Conservation (phyloP, 2,888 invertebrate species). For the Nephrotoma guestfalica region DNA sequence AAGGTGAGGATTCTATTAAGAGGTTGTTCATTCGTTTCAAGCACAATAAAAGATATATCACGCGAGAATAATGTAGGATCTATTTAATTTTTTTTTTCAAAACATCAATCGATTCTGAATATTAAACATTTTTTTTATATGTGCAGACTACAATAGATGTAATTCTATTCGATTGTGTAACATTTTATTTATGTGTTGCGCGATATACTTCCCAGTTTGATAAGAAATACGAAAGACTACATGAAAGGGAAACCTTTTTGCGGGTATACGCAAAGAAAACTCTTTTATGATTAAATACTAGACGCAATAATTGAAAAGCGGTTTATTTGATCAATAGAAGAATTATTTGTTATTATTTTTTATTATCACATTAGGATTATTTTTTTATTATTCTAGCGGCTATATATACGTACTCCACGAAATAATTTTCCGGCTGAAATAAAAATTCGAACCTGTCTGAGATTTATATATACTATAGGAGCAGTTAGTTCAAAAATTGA, state of each 20-base stretch:
- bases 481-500: no score
- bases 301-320: background rate
- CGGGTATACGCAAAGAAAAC: background rate
- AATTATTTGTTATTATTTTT: background rate
- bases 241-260: background rate
- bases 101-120: background rate
- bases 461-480: no score
- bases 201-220: background rate
- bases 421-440: no score
- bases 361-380: background rate
- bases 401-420: no score
- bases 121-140: background rate
- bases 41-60: background rate
- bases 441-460: no score
- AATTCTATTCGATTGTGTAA: background rate
- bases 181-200: background rate
- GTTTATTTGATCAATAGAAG: background rate
- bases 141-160: background rate
- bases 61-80: background rate
- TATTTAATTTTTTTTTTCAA: background rate
- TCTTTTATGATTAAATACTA: background rate
- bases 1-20: background rate
- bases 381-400: background rate
- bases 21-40: background rate
- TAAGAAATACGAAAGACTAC: background rate